A percentile compares a stretch with the other conserved stretches of the same genome.
phyloP scores from a whole-genome alignment of 2,888 invertebrate species.

The Pammene aurita region DNA sequence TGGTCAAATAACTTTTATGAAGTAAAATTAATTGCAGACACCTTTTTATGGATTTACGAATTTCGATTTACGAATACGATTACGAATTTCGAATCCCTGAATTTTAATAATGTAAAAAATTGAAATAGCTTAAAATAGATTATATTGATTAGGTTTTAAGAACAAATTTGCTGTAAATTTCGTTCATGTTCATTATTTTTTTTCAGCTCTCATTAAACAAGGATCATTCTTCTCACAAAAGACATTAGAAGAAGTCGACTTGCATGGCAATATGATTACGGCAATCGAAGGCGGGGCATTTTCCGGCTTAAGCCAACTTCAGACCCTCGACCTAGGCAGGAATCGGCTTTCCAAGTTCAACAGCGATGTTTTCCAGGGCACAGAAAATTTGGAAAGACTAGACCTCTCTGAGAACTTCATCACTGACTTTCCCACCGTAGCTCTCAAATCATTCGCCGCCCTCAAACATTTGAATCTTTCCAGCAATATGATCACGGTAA shows the following conservation, averaged over 20 bases:
- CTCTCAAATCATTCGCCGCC: slow-evolving; percentile 87
- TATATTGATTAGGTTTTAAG: too few relatives aligned
- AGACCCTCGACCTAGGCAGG: slow-evolving; percentile 88
- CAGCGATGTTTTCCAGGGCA: slow-evolving; percentile 92
- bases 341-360: slow-evolving; percentile 92
- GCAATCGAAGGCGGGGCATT: slow-evolving; percentile 90
- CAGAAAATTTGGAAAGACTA: slow-evolving; percentile 89
- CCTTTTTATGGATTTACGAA: too few relatives aligned
- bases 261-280: slow-evolving; percentile 90
- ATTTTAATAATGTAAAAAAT: too few relatives aligned
- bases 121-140: too few relatives aligned
- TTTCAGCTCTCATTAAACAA: slow-evolving; percentile 86
- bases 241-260: slow-evolving; percentile 88
- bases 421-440: slow-evolving; percentile 90
- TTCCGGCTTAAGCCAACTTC: slow-evolving; percentile 85
- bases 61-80: too few relatives aligned
- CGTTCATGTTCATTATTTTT: slow-evolving; percentile 3
- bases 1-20: too few relatives aligned
- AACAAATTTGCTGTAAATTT: too few relatives aligned
- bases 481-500: slow-evolving; percentile 92
- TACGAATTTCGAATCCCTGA: too few relatives aligned
- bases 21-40: too few relatives aligned
- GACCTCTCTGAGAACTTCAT: slow-evolving; percentile 95
- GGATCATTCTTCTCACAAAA: slow-evolving; percentile 88
- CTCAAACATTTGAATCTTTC: slow-evolving; percentile 91